These are phyloP conservation scores for Numenius arquata DNA, from an alignment of 2,113 vertebrate genomes.

Conservation along the genomic window DNA sequence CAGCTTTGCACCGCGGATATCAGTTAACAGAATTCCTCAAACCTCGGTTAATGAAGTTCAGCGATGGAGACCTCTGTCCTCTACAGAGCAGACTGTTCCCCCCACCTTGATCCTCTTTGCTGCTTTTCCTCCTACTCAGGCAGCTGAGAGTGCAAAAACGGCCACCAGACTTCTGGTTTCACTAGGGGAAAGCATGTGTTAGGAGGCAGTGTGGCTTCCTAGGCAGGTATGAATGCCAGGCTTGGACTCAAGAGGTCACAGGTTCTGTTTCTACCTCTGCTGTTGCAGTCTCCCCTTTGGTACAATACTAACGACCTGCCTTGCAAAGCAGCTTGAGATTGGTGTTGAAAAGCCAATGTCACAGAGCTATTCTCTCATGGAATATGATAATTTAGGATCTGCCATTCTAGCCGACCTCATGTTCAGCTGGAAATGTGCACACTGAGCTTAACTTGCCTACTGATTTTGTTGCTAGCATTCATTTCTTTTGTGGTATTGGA, in stretches of 20 bases:
- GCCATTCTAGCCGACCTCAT: rapidly evolving
- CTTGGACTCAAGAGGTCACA: not conserved
- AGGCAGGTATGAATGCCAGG: rapidly evolving
- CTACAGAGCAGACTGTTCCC: not conserved
- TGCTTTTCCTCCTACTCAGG: not conserved
- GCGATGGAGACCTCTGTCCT: not conserved
- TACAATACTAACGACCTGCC: not conserved
- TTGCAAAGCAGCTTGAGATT: not conserved
- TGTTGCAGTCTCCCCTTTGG: not conserved
- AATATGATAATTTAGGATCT: not conserved
- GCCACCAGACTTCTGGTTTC: not conserved
- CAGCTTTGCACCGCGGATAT: not conserved
- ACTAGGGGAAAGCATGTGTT: not conserved
- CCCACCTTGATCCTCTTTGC: not conserved
- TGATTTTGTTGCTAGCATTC: not conserved
- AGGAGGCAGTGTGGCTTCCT: not conserved
- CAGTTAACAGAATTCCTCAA: not conserved
- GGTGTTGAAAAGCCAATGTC: not conserved
- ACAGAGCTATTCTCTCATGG: not conserved
- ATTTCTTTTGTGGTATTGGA: not conserved
- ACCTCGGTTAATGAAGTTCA: not conserved
- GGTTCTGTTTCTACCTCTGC: not conserved
- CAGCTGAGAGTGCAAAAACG: not conserved
- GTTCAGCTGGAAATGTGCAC: not conserved
- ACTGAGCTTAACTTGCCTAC: not conserved